phyloP scores from a whole-genome alignment of 2,797 vertebrate genomes.

The Lutjanus argentimaculatus region DNA sequence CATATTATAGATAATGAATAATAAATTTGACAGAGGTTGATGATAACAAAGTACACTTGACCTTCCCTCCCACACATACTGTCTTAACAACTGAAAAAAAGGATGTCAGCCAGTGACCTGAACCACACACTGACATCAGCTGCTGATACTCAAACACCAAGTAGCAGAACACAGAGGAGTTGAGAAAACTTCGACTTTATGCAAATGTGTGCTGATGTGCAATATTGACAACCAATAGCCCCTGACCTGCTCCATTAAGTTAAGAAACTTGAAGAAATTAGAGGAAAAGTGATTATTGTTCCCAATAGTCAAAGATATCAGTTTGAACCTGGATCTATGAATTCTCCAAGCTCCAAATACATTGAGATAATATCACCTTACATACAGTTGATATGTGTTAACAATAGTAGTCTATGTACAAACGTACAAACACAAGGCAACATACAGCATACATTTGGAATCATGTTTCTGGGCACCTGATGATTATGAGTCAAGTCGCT shows the following conservation, averaged over 20 bases:
- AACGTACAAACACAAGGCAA: too few relatives aligned
- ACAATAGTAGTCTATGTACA: not conserved
- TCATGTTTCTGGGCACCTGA: too few relatives aligned
- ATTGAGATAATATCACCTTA: not conserved
- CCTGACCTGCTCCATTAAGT: not conserved
- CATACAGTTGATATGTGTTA: not conserved
- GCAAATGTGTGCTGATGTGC: not conserved
- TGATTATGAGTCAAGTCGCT: too few relatives aligned
- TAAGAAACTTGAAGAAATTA: not conserved
- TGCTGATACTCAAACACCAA: not conserved
- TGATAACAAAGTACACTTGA: not conserved
- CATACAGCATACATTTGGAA: too few relatives aligned
- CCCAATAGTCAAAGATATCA: too few relatives aligned
- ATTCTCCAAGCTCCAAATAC: not conserved
- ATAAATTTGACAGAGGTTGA: not conserved
- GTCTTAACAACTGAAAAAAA: not conserved
- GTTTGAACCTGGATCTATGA: too few relatives aligned
- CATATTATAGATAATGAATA: not conserved
- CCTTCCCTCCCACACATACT: not conserved
- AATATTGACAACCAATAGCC: not conserved
- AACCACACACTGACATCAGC: not conserved
- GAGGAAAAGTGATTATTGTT: too few relatives aligned
- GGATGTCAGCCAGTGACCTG: not conserved
- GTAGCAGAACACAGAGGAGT: not conserved
- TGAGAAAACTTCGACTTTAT: too few relatives aligned